These are phyloP conservation scores for Phaenicophaeus curvirostris DNA, from an alignment of 2,797 vertebrate genomes.

Conservation along the genomic window DNA sequence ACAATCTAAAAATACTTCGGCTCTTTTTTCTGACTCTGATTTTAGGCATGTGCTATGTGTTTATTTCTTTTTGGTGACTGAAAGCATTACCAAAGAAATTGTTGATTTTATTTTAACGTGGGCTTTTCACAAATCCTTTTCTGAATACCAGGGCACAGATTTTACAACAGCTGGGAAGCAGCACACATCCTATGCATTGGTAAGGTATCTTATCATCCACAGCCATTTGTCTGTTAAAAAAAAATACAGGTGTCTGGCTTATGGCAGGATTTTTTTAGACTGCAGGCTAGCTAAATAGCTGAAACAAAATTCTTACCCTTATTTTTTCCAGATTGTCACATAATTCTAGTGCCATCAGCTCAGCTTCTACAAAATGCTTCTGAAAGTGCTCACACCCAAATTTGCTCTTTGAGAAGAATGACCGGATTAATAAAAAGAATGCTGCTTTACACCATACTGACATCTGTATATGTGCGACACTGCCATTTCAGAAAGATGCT, in stretches of 20 bases:
- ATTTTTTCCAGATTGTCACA: background rate
- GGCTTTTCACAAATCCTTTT: background rate
- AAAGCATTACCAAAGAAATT: background rate
- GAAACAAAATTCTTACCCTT: background rate
- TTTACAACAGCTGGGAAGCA: background rate
- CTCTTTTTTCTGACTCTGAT: slow-evolving; percentile 29
- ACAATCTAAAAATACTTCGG: slow-evolving; percentile 57
- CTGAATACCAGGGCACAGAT: background rate
- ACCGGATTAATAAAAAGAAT: background rate
- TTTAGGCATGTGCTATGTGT: background rate
- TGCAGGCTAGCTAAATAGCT: background rate
- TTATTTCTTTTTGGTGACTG: slow-evolving; percentile 19
- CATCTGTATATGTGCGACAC: background rate
- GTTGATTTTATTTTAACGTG: background rate
- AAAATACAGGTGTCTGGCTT: background rate
- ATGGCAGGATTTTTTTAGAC: background rate
- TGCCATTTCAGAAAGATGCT: background rate
- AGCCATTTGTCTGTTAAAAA: background rate
- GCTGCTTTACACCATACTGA: background rate
- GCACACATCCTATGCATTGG: background rate
- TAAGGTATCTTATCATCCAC: background rate
- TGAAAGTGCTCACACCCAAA: background rate
- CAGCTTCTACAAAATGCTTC: background rate
- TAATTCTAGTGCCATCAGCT: background rate
- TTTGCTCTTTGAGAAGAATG: background rate